A percentile compares a stretch with the other conserved stretches of the same genome.
phyloP scores from a whole-genome alignment of 2,113 vertebrate species.

The Grantiella picta region DNA sequence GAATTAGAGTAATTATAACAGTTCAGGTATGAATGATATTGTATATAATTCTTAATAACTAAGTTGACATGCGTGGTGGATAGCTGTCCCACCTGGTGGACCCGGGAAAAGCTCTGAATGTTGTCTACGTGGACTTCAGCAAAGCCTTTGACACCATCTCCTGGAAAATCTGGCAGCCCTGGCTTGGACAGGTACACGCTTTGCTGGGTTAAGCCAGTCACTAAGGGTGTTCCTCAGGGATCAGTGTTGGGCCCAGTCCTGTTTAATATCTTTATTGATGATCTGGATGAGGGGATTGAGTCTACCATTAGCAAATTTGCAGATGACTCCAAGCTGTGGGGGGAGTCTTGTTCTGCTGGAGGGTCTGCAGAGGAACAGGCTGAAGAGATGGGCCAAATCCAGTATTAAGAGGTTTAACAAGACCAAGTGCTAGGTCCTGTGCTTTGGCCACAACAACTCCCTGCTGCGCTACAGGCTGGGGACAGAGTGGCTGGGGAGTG shows the following conservation, averaged over 20 bases:
- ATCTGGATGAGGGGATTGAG: background rate
- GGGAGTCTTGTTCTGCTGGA: background rate
- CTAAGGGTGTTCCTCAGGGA: background rate
- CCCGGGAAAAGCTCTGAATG: background rate
- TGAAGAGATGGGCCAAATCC: background rate
- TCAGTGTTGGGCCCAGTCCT: background rate
- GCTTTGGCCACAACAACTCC: background rate
- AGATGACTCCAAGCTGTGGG: background rate
- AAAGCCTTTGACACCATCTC: background rate
- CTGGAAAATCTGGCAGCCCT: background rate
- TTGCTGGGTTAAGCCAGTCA: background rate
- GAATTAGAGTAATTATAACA: background rate
- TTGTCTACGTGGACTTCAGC: background rate
- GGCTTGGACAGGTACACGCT: background rate
- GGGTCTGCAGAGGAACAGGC: background rate
- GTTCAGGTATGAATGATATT: background rate
- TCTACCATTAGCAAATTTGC: background rate
- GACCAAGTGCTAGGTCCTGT: background rate
- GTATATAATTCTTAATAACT: background rate
- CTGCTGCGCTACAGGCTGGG: fast-evolving
- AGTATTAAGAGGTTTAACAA: background rate
- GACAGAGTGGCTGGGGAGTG: background rate
- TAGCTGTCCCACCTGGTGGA: fast-evolving
- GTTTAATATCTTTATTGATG: background rate
- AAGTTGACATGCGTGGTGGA: background rate